Percentiles rank a stretch among this genome's conserved stretches.
Evolutionary conservation across 2,888 invertebrate species (phyloP).

Genomic region (Liopterus haemorrhoidalis): DNA sequence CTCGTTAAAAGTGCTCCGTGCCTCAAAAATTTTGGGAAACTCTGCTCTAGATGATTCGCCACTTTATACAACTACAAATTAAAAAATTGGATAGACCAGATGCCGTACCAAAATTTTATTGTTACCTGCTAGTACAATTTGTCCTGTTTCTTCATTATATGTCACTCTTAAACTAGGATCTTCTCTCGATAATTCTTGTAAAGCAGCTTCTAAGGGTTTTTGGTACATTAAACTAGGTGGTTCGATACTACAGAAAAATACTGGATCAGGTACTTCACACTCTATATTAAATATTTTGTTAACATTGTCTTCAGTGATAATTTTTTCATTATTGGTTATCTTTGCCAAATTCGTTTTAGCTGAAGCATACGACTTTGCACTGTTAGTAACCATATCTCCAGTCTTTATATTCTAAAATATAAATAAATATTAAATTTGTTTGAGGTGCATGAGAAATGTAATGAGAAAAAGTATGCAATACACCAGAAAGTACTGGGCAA

Average conservation of each 20-base stretch:
- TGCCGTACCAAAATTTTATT: no score
- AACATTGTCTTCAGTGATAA: conserved; percentile 36
- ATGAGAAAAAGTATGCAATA: no score
- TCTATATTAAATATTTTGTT: conserved; percentile 49
- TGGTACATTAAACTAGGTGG: conserved; percentile 76
- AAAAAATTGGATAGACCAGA: no score
- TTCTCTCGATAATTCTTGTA: conserved; percentile 75
- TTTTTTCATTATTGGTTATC: conserved; percentile 33
- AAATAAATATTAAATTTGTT: no score
- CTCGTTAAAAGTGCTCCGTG: no score
- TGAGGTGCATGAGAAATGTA: no score
- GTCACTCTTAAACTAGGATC: conserved; percentile 83
- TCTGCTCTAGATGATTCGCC: no score
- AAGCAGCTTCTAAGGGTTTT: conserved; percentile 69
- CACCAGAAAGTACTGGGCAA: no score
- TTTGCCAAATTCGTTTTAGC: conserved; percentile 52
- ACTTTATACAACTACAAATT: no score
- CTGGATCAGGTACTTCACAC: conserved; percentile 81
- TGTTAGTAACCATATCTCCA: conserved; percentile 68
- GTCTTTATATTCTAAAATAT: conserved; percentile 55
- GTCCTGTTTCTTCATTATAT: conserved; percentile 73
- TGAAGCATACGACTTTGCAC: conserved; percentile 50
- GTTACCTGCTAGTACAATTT: conserved; percentile 73
- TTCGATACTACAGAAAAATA: conserved; percentile 95
- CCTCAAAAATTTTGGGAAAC: no score